A percentile compares a stretch with the other conserved stretches of the same genome.
phyloP scores from a whole-genome alignment of 2,113 vertebrate species.

The Verasper variegatus region DNA sequence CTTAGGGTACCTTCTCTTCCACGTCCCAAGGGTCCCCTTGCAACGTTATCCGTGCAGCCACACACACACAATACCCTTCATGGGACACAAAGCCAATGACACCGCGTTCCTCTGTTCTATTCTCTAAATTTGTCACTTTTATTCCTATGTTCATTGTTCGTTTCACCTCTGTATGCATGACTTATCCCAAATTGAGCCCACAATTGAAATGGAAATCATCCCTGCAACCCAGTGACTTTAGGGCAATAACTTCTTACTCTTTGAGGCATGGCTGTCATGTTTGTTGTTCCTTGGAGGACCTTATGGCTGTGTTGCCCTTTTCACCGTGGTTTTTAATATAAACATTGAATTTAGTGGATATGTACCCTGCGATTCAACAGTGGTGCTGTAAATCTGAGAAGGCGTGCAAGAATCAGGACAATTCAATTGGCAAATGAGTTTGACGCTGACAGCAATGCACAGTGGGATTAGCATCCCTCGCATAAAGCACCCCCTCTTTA shows the following conservation, averaged over 20 bases:
- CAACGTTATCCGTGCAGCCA: conserved; percentile 68
- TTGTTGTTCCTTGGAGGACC: conserved; percentile 66
- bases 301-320: conserved; percentile 57
- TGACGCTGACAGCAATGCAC: conserved; percentile 40
- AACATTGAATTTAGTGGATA: conserved; percentile 49
- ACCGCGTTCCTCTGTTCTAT: conserved; percentile 62
- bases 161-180: conserved; percentile 73
- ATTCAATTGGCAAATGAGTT: conserved; percentile 42
- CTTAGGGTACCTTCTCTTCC: conserved; percentile 65
- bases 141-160: conserved; percentile 74
- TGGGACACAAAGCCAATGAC: conserved; percentile 75
- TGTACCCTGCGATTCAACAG: conserved; percentile 15
- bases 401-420: conserved; percentile 32
- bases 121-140: conserved; percentile 81
- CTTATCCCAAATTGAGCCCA: conserved; percentile 65
- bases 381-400: conserved; percentile 43
- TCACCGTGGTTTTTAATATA: conserved; percentile 46
- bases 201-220: conserved; percentile 77
- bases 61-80: conserved; percentile 76
- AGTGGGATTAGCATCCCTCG: conserved; percentile 38
- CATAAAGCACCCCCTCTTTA: conserved; percentile 40
- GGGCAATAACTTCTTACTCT: conserved; percentile 66
- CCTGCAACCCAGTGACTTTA: conserved; percentile 53
- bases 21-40: conserved; percentile 67
- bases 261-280: conserved; percentile 59